Percentiles rank a stretch among this genome's conserved stretches.
These are phyloP conservation scores for Hypanus sabinus DNA, from an alignment of 2,113 vertebrate species.

Conservation along the genomic window DNA sequence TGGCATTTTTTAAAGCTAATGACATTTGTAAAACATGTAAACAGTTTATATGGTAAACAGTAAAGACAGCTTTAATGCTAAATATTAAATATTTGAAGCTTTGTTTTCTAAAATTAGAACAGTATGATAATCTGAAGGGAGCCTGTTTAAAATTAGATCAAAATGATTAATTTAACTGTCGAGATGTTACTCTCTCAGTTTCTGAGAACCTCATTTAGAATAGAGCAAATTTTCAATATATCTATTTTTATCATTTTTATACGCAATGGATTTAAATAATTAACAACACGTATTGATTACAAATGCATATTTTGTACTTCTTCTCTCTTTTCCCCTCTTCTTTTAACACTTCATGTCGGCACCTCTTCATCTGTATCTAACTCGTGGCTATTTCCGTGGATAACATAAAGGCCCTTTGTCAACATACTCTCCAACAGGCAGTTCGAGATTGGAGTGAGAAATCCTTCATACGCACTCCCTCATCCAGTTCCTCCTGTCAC, in stretches of 20 bases:
- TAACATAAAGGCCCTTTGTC: background rate
- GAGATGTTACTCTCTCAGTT: background rate
- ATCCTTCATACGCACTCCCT: background rate
- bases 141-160: background rate
- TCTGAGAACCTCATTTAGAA: background rate
- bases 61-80: background rate
- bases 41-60: background rate
- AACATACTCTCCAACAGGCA: background rate
- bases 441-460: background rate
- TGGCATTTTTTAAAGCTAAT: background rate
- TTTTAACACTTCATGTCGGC: background rate
- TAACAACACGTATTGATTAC: background rate
- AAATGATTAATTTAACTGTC: background rate
- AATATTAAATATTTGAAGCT: background rate
- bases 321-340: background rate
- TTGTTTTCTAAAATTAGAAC: constrained; percentile 28
- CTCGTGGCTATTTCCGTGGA: background rate
- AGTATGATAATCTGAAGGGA: background rate
- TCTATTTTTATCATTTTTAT: background rate
- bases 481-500: background rate
- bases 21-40: too few species aligned
- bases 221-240: background rate
- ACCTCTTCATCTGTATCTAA: background rate
- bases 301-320: background rate
- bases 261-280: background rate